Evolutionary conservation across 2,797 vertebrate species (phyloP).

Genomic region (Chaunax sp.): DNA sequence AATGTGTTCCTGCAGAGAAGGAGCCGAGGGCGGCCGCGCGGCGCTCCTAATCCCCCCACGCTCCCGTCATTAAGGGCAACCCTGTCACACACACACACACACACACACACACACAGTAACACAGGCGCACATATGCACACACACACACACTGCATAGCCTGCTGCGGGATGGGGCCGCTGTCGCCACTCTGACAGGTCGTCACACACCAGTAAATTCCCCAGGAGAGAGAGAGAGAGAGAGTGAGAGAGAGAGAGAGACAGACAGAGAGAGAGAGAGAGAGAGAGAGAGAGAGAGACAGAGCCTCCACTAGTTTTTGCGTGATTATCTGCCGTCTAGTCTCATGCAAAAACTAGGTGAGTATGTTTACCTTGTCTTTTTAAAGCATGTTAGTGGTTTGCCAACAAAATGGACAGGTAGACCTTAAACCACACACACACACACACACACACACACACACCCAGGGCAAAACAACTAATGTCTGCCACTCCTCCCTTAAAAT

Average conservation of each 20-base stretch:
- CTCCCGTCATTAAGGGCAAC: slow-evolving; percentile 87
- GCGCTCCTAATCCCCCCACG: slow-evolving; percentile 86
- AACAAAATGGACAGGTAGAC: slow-evolving; percentile 59
- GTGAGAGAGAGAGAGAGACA: slow-evolving; percentile 29
- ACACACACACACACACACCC: slow-evolving; percentile 37
- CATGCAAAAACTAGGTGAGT: slow-evolving; percentile 48
- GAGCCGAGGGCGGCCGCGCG: slow-evolving; percentile 84
- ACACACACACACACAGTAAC: slow-evolving; percentile 39
- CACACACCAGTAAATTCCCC: slow-evolving; percentile 86
- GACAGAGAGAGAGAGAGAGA: background rate
- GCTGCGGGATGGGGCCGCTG: slow-evolving; percentile 76
- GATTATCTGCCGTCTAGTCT: slow-evolving; percentile 58
- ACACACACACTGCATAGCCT: slow-evolving; percentile 55
- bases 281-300: slow-evolving; percentile 24
- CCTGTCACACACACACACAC: slow-evolving; percentile 78
- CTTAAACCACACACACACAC: slow-evolving; percentile 38
- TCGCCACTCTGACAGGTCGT: slow-evolving; percentile 87
- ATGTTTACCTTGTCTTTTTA: slow-evolving; percentile 61
- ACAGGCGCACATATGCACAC: slow-evolving; percentile 32
- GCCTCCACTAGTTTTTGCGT: slow-evolving; percentile 48
- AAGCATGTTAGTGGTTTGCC: slow-evolving; percentile 65
- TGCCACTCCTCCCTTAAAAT: slow-evolving; percentile 87
- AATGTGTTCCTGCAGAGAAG: slow-evolving; percentile 86
- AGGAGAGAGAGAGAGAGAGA: slow-evolving; percentile 69
- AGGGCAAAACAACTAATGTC: slow-evolving; percentile 83